Conservation (phyloP, 53 echinoderm and acorn worm genomes). For the Luidia sarsii region DNA sequence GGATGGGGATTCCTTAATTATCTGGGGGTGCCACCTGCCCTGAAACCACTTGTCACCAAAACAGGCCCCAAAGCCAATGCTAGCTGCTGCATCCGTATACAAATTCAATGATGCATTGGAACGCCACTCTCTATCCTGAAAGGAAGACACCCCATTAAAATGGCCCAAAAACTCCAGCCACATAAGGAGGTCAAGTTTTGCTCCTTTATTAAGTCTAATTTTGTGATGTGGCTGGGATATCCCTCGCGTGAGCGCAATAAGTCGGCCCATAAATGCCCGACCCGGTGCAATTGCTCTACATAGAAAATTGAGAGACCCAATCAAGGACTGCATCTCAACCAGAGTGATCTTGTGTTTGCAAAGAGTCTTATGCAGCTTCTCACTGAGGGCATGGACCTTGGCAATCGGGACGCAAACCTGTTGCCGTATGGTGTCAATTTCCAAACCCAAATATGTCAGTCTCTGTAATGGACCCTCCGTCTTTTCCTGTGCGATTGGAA, state of each 20-base stretch:
- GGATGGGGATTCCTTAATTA: conserved; percentile 1
- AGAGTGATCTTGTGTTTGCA: conserved; percentile 32
- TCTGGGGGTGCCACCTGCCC: conserved; percentile 9
- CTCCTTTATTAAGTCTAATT: conserved; percentile 28
- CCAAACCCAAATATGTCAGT: conserved; percentile 34
- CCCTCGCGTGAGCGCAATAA: conserved; percentile 27
- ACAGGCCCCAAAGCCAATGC: conserved; percentile 44
- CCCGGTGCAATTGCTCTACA: conserved; percentile 48
- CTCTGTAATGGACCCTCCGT: conserved; percentile 23
- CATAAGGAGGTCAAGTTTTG: conserved; percentile 22
- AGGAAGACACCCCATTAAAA: conserved; percentile 33
- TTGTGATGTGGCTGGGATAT: not conserved
- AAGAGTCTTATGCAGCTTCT: not conserved
- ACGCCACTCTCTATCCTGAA: conserved; percentile 10
- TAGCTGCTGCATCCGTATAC: conserved; percentile 41
- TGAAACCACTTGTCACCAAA: conserved; percentile 35
- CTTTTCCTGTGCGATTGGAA: conserved; percentile 39
- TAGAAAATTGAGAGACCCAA: conserved; percentile 51
- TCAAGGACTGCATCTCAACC: conserved; percentile 41
- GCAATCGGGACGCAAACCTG: conserved; percentile 39
- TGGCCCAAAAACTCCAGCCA: conserved; percentile 22
- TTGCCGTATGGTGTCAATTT: conserved; percentile 15
- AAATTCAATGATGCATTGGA: not conserved
- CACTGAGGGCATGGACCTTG: conserved; percentile 1
- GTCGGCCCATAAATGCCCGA: conserved; percentile 29